A percentile compares a stretch with the other conserved stretches of the same genome.
Evolutionary conservation across 1,140 invertebrate genomes (phyloP).

Genomic region (Pararge aegeria): DNA sequence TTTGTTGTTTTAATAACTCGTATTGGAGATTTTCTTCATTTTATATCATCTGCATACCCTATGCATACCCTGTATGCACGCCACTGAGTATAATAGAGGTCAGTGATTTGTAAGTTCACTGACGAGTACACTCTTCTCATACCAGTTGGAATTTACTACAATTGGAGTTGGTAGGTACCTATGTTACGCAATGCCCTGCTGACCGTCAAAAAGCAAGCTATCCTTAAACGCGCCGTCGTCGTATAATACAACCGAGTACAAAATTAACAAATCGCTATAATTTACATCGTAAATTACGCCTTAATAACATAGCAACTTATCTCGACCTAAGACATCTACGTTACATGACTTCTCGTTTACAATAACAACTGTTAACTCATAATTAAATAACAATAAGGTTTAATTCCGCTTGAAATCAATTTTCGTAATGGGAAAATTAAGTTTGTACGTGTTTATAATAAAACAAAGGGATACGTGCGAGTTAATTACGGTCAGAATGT

Average conservation of each 20-base stretch:
- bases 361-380: slow-evolving; percentile 13
- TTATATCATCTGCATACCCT: too few species aligned
- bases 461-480: slow-evolving; percentile 73
- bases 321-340: slow-evolving; percentile 63
- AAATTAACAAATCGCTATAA: slow-evolving; percentile 73
- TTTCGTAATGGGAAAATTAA: slow-evolving; percentile 16
- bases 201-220: slow-evolving; percentile 13
- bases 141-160: background rate
- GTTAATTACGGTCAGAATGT: slow-evolving; percentile 71
- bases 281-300: slow-evolving; percentile 71
- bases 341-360: background rate
- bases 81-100: too few species aligned
- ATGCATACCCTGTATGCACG: too few species aligned
- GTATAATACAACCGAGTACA: slow-evolving; percentile 50
- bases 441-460: slow-evolving; percentile 48
- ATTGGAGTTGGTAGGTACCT: background rate
- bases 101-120: too few species aligned
- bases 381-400: slow-evolving; percentile 30
- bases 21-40: too few species aligned
- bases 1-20: too few species aligned
- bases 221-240: slow-evolving; percentile 43
- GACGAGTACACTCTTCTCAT: background rate
- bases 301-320: slow-evolving; percentile 67
- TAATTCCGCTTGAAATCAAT: slow-evolving; percentile 20
- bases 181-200: background rate